Evolutionary conservation across 2,797 vertebrate species (phyloP).

Genomic region (Emys orbicularis): DNA sequence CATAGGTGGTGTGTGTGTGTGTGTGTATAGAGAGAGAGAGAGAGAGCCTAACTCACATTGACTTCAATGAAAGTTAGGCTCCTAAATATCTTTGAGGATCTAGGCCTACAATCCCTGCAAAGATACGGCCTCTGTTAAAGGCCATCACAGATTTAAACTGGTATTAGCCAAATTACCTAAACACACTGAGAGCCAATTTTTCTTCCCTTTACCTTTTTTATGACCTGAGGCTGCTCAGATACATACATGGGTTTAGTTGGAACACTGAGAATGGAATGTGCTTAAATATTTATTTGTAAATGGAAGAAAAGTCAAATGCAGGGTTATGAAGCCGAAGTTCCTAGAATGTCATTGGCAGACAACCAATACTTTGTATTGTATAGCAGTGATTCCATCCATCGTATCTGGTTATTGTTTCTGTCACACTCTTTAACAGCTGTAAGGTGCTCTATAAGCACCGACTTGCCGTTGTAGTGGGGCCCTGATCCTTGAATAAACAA

Average conservation of each 20-base stretch:
- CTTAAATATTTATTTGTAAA: neutral
- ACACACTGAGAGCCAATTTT: neutral
- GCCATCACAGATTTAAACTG: neutral
- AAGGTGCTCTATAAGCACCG: rapidly evolving
- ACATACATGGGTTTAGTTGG: neutral
- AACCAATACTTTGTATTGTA: neutral
- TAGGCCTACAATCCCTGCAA: neutral
- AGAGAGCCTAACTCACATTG: too few relatives aligned
- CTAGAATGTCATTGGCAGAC: neutral
- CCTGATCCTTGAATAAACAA: neutral
- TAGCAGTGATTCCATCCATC: rapidly evolving
- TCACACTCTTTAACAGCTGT: neutral
- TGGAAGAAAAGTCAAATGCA: neutral
- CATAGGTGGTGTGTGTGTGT: too few relatives aligned
- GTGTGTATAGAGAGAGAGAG: neutral
- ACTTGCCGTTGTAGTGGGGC: neutral
- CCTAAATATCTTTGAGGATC: too few relatives aligned
- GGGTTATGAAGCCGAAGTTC: neutral
- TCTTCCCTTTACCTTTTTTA: neutral
- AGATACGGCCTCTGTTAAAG: neutral
- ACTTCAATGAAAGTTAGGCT: too few relatives aligned
- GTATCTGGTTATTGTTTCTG: neutral
- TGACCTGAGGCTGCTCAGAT: neutral
- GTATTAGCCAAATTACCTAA: neutral
- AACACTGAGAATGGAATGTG: neutral